phyloP scores from a whole-genome alignment of 2,113 vertebrate genomes.

The Lucifuga dentata region DNA sequence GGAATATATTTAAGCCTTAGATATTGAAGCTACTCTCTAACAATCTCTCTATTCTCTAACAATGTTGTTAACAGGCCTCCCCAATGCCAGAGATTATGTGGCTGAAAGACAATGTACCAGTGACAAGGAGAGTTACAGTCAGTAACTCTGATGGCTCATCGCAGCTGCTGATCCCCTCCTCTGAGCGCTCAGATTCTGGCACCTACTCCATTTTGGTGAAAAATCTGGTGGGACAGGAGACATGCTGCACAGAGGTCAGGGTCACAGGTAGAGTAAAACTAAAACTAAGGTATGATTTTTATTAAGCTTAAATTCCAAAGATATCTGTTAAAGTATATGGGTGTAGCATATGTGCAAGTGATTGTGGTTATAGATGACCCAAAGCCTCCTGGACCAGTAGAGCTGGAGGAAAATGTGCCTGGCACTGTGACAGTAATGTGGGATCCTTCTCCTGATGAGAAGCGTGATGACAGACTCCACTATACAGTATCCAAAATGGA shows the following conservation, averaged over 20 bases:
- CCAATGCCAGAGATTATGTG: conserved; percentile 86
- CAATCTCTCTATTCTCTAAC: no score
- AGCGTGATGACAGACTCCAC: conserved; percentile 82
- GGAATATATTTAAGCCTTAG: not conserved
- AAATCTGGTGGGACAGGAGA: conserved; percentile 81
- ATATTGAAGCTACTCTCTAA: not conserved
- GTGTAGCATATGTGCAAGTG: not conserved
- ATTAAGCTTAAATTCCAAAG: not conserved
- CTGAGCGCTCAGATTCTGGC: conserved; percentile 85
- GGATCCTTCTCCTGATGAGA: conserved; percentile 90
- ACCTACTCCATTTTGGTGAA: conserved; percentile 85
- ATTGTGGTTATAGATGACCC: conserved; percentile 83
- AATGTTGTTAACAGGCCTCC: conserved; percentile 84
- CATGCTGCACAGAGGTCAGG: conserved; percentile 84
- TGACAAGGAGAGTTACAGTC: conserved; percentile 78
- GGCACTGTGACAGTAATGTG: conserved; percentile 88
- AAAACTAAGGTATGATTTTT: not conserved
- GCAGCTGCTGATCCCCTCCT: conserved; percentile 86
- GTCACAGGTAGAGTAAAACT: conserved; percentile 85
- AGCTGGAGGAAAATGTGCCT: conserved; percentile 86
- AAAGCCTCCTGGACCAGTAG: conserved; percentile 85
- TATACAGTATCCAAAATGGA: conserved; percentile 87
- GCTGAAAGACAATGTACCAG: conserved; percentile 87
- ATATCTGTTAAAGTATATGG: not conserved
- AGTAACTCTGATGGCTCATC: conserved; percentile 82